These are phyloP conservation scores for Triplophysa rosa DNA, from an alignment of 2,113 vertebrate genomes.

Conservation along the genomic window DNA sequence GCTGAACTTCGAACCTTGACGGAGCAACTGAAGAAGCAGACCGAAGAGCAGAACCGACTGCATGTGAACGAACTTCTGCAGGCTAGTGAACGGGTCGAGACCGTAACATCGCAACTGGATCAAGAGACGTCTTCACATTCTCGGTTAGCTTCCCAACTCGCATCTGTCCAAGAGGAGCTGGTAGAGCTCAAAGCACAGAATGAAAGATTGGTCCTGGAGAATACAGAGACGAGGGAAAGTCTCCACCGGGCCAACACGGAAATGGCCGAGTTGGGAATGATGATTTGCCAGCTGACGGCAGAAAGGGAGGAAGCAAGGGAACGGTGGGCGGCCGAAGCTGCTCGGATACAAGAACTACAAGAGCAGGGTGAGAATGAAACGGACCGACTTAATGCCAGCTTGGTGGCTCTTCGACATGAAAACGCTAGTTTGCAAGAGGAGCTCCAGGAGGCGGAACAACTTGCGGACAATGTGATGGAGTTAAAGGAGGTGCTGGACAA, in stretches of 20 bases:
- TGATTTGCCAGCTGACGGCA: slow-evolving; percentile 79
- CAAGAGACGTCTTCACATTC: slow-evolving; percentile 43
- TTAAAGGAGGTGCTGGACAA: slow-evolving; percentile 80
- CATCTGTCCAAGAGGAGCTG: slow-evolving; percentile 71
- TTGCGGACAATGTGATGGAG: slow-evolving; percentile 62
- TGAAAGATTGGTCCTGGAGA: slow-evolving; percentile 73
- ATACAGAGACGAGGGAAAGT: slow-evolving; percentile 78
- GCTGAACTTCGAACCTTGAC: slow-evolving; percentile 78
- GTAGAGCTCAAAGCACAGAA: slow-evolving; percentile 71
- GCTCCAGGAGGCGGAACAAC: slow-evolving; percentile 71
- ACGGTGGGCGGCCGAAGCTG: slow-evolving; percentile 59
- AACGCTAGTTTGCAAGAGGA: slow-evolving; percentile 77
- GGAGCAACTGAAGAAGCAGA: slow-evolving; percentile 82
- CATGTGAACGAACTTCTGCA: slow-evolving; percentile 80
- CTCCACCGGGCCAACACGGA: slow-evolving; percentile 85
- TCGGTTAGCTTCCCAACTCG: slow-evolving; percentile 49
- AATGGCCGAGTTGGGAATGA: slow-evolving; percentile 87
- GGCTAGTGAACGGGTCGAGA: slow-evolving; percentile 74
- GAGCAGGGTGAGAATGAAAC: slow-evolving; percentile 65
- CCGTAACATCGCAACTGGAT: slow-evolving; percentile 63
- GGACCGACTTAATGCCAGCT: slow-evolving; percentile 69
- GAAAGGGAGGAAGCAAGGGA: slow-evolving; percentile 75
- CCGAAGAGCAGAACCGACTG: slow-evolving; percentile 78
- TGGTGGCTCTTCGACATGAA: slow-evolving; percentile 74
- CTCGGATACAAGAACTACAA: slow-evolving; percentile 67